Evolutionary conservation across 2,113 vertebrate genomes (phyloP).

Genomic region (Thinocorus orbignyianus): DNA sequence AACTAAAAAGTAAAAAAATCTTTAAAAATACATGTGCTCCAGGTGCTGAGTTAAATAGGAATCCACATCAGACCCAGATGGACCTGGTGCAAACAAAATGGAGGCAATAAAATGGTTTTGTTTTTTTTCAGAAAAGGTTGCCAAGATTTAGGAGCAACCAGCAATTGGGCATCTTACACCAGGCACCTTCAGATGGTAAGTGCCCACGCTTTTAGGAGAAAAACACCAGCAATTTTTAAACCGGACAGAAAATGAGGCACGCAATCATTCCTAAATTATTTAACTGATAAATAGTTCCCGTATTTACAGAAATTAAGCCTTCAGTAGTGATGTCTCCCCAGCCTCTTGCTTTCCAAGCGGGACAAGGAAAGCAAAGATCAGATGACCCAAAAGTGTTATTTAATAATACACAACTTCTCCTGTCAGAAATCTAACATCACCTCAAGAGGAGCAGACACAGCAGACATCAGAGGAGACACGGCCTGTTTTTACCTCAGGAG

Average conservation of each 20-base stretch:
- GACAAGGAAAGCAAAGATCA: background rate
- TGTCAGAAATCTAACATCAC: background rate
- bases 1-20: background rate
- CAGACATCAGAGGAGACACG: fast-evolving
- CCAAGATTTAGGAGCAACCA: background rate
- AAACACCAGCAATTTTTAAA: background rate
- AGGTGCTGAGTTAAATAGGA: background rate
- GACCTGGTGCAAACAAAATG: background rate
- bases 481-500: background rate
- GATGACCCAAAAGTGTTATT: background rate
- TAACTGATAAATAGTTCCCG: background rate
- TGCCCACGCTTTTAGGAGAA: background rate
- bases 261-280: background rate
- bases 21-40: background rate
- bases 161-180: background rate
- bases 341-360: background rate
- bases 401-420: background rate
- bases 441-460: background rate
- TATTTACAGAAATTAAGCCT: background rate
- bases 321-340: background rate
- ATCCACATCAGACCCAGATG: background rate
- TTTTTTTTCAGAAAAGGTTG: background rate
- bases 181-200: background rate
- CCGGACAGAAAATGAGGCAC: background rate
- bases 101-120: background rate